Base-by-base conservation (phyloP, 2,113 vertebrate species). In the Rhynchopsitta pachyrhyncha region DNA sequence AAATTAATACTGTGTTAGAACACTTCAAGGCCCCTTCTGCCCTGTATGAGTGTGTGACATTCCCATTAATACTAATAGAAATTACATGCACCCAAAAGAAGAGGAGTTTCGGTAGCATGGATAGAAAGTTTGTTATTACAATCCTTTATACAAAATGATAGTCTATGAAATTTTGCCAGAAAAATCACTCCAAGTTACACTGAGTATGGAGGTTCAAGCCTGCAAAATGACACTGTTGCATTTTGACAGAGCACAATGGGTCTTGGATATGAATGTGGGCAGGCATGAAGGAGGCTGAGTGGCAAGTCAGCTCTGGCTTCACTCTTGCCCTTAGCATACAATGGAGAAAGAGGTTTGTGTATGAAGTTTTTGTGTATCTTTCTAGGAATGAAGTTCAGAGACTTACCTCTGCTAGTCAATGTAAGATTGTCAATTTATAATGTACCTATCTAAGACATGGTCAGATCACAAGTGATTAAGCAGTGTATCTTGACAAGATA, bases 1-100 rank as follows among this genome's bases (percentile, higher is more conserved):
- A 80, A 78, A 92, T 46, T 93, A 95, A 92, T 92, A 47, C 27
- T 85, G 74, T 80, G 50, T 81, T 76, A 82, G 77, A 97, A 75
- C 71, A 75, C 78, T 91, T 94, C 84, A 93, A 64, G 90, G 83
- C 33, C 77, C 55, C 19, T 73, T 91, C 74, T 91, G 59, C 60
- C 41, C n/a, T 23, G 10, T 78, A 22, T 70, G 35, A 66, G 37
- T 37, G 60, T 64, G 71, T 80, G 60, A 86, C 37, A 29, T 86
- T 94, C 49, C 49, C 27, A n/a, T 78, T 79, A 93, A 88, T 69
- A 63, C 55, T 66, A 70, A n/a, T 0, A 85, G 63, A 55, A 95
- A 91, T 81, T 16, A 42, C 1, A 2, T 41, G 27, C 22, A 7
- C 50, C 62, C 39, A 29, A 37, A 93, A 78, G 41, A 82, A 25